These are phyloP conservation scores for Hylaea fasciaria DNA, from an alignment of 2,888 invertebrate genomes.

Conservation along the genomic window DNA sequence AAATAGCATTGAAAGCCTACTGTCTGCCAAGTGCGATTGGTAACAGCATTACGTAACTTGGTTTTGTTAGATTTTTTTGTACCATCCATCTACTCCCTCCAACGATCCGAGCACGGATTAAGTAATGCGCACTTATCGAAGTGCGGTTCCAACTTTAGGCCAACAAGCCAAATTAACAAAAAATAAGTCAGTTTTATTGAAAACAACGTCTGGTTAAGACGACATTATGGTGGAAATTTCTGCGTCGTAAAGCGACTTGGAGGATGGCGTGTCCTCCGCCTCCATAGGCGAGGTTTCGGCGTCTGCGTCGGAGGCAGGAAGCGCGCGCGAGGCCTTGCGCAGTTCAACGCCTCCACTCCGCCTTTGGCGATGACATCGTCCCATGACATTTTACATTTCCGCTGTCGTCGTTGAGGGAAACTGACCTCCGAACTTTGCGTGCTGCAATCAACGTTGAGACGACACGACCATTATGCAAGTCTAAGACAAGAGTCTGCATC, in stretches of 20 bases:
- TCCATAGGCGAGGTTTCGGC: conserved; percentile 52
- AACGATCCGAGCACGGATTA: conserved; percentile 49
- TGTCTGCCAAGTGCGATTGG: conserved; percentile 16
- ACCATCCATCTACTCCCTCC: conserved; percentile 29
- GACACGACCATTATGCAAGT: conserved; percentile 53
- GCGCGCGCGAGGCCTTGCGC: conserved; percentile 65
- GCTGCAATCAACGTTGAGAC: conserved; percentile 52
- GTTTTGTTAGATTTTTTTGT: conserved; percentile 57
- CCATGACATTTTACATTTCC: conserved; percentile 59
- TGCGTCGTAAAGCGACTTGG: not conserved
- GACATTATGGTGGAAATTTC: not conserved
- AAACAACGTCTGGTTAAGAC: too few relatives aligned
- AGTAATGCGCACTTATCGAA: conserved; percentile 47
- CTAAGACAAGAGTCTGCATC: conserved; percentile 25
- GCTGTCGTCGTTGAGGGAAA: conserved; percentile 70
- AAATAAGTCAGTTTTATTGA: too few relatives aligned
- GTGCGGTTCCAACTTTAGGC: not conserved
- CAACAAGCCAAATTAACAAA: too few relatives aligned
- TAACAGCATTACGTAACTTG: conserved; percentile 56
- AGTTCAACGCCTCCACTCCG: conserved; percentile 66
- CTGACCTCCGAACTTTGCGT: conserved; percentile 65
- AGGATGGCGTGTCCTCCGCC: conserved; percentile 46
- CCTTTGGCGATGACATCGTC: conserved; percentile 31
- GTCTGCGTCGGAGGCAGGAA: conserved; percentile 64
- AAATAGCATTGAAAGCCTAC: conserved; percentile 15